Evolutionary conservation across 37 sponge, comb jelly and placozoan species (phyloP), one percentile per base, ranked within the genome.

Genomic region (Cliona cf. orientalis): DNA sequence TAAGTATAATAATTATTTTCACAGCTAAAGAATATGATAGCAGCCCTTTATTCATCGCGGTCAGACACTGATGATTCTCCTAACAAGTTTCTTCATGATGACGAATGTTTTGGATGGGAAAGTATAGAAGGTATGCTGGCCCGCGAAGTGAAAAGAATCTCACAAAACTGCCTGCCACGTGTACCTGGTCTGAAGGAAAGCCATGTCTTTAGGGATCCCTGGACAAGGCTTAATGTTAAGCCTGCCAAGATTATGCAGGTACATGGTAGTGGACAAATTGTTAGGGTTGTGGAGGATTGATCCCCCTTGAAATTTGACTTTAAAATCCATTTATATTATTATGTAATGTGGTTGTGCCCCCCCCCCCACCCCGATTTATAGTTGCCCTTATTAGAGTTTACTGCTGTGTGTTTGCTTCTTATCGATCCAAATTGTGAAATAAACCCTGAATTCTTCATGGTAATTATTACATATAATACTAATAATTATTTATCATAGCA

Each of bases 231-330:
- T 9, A 79, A 79, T 65, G 79, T 79, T 3, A 63, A 61, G 44
- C 79, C 79, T 42, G 79, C 79, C 22, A 79, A 79, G 37, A 79
- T 65, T 22, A 79, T 79, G 79, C 79, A 79, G 68, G 79, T 63
- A 44, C 41, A 46, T 41, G 9, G 74, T 73, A 26, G 34, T 6
- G n/a, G n/a, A n/a, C n/a, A n/a, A n/a, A n/a, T n/a, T n/a, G n/a
- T n/a, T n/a, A n/a, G n/a, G n/a, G n/a, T n/a, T n/a, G n/a, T n/a
- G n/a, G n/a, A n/a, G n/a, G n/a, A n/a, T n/a, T n/a, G n/a, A n/a
- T n/a, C n/a, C n/a, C n/a, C n/a, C n/a, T n/a, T n/a, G n/a, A n/a
- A n/a, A n/a, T n/a, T n/a, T n/a, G n/a, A n/a, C n/a, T n/a, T n/a
- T n/a, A n/a, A n/a, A n/a, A n/a, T n/a, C n/a, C n/a, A n/a, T n/a